phyloP scores from a whole-genome alignment of 2,888 invertebrate species.

The Gryllus longicercus region DNA sequence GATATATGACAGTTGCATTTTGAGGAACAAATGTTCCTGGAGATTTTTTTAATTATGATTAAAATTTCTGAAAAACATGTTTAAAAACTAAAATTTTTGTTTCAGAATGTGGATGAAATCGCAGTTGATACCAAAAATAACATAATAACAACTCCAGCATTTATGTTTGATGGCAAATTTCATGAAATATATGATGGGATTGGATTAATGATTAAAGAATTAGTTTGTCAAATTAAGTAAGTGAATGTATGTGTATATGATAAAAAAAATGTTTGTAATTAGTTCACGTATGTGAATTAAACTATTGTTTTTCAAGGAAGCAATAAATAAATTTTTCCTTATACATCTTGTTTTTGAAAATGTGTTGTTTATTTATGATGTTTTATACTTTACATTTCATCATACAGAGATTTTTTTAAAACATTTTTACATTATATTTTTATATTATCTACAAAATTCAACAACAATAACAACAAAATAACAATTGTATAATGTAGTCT shows the following conservation, averaged over 20 bases:
- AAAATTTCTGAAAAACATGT: not conserved
- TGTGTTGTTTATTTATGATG: too few species aligned
- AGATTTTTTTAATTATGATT: not conserved
- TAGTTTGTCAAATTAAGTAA: constrained; percentile 30
- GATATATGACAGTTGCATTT: not conserved
- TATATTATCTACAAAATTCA: constrained; percentile 32
- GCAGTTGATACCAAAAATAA: constrained; percentile 50
- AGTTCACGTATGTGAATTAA: too few species aligned
- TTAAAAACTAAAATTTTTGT: not conserved
- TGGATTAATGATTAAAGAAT: constrained; percentile 48
- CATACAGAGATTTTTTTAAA: not conserved
- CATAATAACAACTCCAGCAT: constrained; percentile 56
- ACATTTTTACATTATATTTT: constrained; percentile 21
- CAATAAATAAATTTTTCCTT: too few species aligned
- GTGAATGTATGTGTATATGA: too few species aligned
- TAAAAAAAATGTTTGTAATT: not conserved
- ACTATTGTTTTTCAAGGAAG: too few species aligned
- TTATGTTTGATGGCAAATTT: constrained; percentile 52
- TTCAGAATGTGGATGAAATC: constrained; percentile 47
- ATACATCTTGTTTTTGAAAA: too few species aligned
- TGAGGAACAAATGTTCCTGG: too few species aligned
- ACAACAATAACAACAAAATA: constrained; percentile 28
- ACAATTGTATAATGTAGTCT: not conserved
- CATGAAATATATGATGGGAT: constrained; percentile 53
- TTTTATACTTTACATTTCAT: not conserved